These are phyloP conservation scores for Heterotilapia buettikoferi DNA, from an alignment of 2,113 vertebrate genomes.

Conservation along the genomic window DNA sequence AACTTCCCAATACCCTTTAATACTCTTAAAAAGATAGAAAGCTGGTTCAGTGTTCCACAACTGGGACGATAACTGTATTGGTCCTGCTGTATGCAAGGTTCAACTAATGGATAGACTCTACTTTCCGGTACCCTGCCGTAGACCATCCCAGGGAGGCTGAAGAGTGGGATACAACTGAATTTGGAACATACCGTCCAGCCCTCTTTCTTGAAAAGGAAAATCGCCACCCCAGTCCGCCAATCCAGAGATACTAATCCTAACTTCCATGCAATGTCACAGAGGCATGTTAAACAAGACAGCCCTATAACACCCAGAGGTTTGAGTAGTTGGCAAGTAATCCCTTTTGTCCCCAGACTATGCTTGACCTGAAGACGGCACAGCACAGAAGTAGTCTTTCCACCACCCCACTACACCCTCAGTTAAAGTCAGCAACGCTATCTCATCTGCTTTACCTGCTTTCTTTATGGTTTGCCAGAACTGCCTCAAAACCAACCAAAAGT, in stretches of 20 bases:
- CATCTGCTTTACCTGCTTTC: background rate
- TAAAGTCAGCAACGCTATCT: background rate
- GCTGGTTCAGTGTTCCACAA: background rate
- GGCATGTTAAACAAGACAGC: background rate
- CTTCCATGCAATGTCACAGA: background rate
- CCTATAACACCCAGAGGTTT: background rate
- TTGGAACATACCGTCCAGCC: background rate
- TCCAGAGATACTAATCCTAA: background rate
- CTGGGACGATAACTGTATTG: background rate
- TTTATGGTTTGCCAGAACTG: background rate
- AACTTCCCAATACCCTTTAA: background rate
- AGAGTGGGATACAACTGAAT: background rate
- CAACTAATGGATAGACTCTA: background rate
- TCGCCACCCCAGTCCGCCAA: background rate
- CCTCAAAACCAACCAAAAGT: background rate
- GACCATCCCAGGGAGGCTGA: background rate
- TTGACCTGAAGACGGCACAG: background rate
- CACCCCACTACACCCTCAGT: background rate
- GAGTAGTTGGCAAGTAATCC: background rate
- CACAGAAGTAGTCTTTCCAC: background rate
- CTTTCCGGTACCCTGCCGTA: background rate
- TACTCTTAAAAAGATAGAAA: background rate
- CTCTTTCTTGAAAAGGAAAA: background rate
- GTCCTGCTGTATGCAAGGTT: background rate
- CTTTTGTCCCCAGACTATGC: background rate